Percentiles rank a stretch among this genome's conserved stretches.
Conservation (phyloP, 1,140 invertebrate species). For the Drosophila tropicalis region DNA sequence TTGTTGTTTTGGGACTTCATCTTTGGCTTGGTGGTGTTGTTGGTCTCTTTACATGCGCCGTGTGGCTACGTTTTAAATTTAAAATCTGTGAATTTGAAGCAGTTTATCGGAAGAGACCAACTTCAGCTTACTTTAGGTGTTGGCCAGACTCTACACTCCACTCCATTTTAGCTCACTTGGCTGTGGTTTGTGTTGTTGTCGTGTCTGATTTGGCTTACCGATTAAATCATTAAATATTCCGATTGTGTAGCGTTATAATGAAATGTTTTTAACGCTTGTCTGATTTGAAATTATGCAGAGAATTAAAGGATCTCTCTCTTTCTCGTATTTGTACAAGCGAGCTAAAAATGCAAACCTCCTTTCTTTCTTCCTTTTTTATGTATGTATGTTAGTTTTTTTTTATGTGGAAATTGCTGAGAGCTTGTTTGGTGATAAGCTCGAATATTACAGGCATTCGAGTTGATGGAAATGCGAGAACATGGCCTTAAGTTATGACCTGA, state of each 20-base stretch:
- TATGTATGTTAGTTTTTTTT: conserved; percentile 10
- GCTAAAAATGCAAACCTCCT: conserved; percentile 7
- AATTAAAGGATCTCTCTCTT: conserved; percentile 70
- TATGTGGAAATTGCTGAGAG: conserved; percentile 58
- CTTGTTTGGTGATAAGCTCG: conserved; percentile 46
- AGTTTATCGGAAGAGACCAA: conserved; percentile 65
- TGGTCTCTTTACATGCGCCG: conserved; percentile 49
- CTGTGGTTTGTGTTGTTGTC: conserved; percentile 35
- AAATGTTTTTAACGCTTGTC: conserved; percentile 83
- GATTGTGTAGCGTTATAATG: conserved; percentile 83
- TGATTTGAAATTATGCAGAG: conserved; percentile 79
- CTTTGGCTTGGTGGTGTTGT: conserved; percentile 23
- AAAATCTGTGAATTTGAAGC: conserved; percentile 82
- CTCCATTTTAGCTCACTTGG: not conserved
- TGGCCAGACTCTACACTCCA: conserved; percentile 24
- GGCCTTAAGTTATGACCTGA: not conserved
- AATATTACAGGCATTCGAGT: conserved; percentile 35
- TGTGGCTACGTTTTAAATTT: conserved; percentile 79
- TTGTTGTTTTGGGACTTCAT: conserved; percentile 29
- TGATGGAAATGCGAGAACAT: not conserved
- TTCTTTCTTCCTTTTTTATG: not conserved
- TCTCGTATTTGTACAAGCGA: conserved; percentile 47
- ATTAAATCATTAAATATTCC: conserved; percentile 83
- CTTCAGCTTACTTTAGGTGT: conserved; percentile 59
- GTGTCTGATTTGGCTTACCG: conserved; percentile 61